These are phyloP conservation scores for Noctilio leporinus DNA, from an alignment of 2,113 vertebrate genomes.

Conservation along the genomic window DNA sequence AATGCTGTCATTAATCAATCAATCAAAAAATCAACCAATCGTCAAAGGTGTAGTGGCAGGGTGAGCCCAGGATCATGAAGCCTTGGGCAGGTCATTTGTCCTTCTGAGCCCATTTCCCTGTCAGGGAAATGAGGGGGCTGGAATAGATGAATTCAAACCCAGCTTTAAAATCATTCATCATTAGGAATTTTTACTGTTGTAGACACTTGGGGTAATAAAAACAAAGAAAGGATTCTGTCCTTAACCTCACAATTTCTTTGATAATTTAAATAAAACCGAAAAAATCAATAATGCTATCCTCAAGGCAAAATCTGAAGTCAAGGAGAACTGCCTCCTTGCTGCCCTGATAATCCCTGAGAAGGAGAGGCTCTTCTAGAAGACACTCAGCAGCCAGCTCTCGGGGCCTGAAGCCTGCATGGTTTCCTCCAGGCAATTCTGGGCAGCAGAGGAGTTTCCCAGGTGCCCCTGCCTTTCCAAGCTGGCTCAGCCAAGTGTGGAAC, in stretches of 20 bases:
- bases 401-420: background rate
- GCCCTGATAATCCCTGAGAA: background rate
- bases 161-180: background rate
- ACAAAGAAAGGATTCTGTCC: background rate
- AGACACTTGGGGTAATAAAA: background rate
- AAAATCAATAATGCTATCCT: background rate
- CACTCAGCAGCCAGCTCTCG: background rate
- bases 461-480: background rate
- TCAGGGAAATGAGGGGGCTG: background rate
- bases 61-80: background rate
- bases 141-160: background rate
- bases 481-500: background rate
- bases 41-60: background rate
- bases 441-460: background rate
- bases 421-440: background rate
- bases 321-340: background rate
- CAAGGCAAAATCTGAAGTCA: background rate
- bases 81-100: background rate
- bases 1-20: background rate
- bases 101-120: background rate
- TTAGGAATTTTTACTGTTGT: background rate
- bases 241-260: background rate
- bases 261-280: background rate
- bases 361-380: background rate
- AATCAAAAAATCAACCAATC: background rate